Evolutionary conservation across 2,113 vertebrate species (phyloP).

Genomic region (Scomber colias): DNA sequence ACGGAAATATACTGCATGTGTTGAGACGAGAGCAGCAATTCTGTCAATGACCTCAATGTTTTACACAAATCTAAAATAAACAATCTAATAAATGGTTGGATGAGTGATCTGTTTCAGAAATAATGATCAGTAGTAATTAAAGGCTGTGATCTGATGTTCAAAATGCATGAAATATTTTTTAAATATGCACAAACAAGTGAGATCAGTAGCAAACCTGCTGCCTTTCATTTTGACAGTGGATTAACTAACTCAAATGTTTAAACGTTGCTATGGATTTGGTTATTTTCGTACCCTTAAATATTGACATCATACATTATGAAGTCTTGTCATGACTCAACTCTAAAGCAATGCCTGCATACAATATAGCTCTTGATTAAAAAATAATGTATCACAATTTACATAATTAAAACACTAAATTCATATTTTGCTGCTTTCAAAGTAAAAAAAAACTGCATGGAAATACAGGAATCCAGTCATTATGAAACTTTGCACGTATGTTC

Average conservation of each 20-base stretch:
- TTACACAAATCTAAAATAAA: slow-evolving; percentile 5
- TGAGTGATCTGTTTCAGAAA: background rate
- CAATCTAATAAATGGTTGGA: background rate
- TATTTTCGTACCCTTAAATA: background rate
- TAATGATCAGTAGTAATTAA: background rate
- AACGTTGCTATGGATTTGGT: background rate
- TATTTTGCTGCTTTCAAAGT: background rate
- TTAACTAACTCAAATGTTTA: background rate
- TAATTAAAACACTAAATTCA: background rate
- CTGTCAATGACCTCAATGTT: slow-evolving; percentile 21
- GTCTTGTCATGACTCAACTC: background rate
- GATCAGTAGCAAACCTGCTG: slow-evolving; percentile 24
- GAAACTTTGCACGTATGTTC: no score
- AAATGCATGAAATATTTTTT: no score
- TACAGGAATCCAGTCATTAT: no score
- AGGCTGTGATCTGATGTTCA: background rate
- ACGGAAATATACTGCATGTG: slow-evolving; percentile 42
- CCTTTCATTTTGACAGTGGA: background rate
- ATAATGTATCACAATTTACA: background rate
- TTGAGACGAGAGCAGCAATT: slow-evolving; percentile 12
- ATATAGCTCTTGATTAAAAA: no score
- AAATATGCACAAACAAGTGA: background rate
- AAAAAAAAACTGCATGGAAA: background rate
- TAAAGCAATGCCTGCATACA: background rate
- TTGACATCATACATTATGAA: background rate